These are phyloP conservation scores for Acropora yongei DNA, from an alignment of 64 coral and sea anemone species.

Conservation along the genomic window DNA sequence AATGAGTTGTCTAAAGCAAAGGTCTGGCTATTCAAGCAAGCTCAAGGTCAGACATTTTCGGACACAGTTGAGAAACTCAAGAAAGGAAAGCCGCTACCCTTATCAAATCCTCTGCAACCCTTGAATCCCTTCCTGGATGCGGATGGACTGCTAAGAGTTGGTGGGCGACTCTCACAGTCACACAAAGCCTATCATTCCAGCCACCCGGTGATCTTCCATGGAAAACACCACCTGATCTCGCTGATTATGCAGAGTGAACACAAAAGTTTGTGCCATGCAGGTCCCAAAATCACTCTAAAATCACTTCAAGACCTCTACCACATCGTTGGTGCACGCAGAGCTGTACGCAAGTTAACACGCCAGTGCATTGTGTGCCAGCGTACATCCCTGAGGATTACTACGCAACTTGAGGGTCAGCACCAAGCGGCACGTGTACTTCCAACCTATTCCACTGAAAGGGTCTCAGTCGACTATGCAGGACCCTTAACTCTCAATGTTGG, in stretches of 20 bases:
- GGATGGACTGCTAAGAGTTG: constrained; percentile 65
- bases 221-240: constrained; percentile 41
- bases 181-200: constrained; percentile 19
- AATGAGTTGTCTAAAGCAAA: constrained; percentile 42
- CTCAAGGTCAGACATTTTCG: constrained; percentile 21
- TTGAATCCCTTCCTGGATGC: constrained; percentile 68
- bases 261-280: constrained; percentile 42
- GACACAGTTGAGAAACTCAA: constrained; percentile 12
- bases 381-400: too few species aligned
- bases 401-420: too few species aligned
- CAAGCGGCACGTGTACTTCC: too few species aligned
- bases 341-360: too few species aligned
- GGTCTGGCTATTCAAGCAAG: constrained; percentile 22
- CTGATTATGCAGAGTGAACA: constrained; percentile 62
- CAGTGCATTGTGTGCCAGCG: too few species aligned
- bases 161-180: constrained; percentile 26
- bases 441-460: background rate
- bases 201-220: constrained; percentile 66
- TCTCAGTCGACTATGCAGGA: constrained; percentile 68
- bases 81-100: constrained; percentile 38
- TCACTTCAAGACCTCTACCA: too few species aligned
- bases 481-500: constrained; percentile 46
- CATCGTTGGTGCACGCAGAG: too few species aligned
- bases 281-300: too few species aligned
- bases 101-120: constrained; percentile 9